Conservation (phyloP, 2,888 invertebrate genomes). For the Epiblema foenella region DNA sequence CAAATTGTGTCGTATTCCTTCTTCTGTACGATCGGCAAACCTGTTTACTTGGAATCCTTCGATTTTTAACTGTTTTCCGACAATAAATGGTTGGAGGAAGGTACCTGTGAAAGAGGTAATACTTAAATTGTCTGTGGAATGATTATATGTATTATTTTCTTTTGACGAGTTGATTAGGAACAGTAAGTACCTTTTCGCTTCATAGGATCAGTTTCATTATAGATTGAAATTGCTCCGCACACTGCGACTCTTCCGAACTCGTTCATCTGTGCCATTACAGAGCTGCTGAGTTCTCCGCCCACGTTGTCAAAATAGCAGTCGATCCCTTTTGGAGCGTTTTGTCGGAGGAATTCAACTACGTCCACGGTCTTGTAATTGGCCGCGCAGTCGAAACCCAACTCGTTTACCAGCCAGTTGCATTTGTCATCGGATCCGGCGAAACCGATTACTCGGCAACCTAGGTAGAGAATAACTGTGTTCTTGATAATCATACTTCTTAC, state of each 20-base stretch:
- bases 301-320: slow-evolving; percentile 93
- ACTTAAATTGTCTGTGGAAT: too few species aligned
- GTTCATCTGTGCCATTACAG: slow-evolving; percentile 86
- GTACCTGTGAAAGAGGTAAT: slow-evolving; percentile 58
- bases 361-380: slow-evolving; percentile 89
- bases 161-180: not conserved
- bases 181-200: slow-evolving; percentile 73
- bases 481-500: not conserved
- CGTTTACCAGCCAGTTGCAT: slow-evolving; percentile 87
- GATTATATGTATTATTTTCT: too few species aligned
- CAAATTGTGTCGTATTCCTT: slow-evolving; percentile 86
- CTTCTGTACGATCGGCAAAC: slow-evolving; percentile 83
- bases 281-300: slow-evolving; percentile 87
- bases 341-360: slow-evolving; percentile 81
- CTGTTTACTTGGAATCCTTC: slow-evolving; percentile 85
- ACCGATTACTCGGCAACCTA: slow-evolving; percentile 88
- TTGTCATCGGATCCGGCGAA: slow-evolving; percentile 89
- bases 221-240: slow-evolving; percentile 87
- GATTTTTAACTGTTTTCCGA: slow-evolving; percentile 85
- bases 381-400: slow-evolving; percentile 87
- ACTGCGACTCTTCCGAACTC: slow-evolving; percentile 85
- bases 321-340: slow-evolving; percentile 88
- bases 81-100: slow-evolving; percentile 80
- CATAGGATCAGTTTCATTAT: slow-evolving; percentile 82
- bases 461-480: not conserved